These are phyloP conservation scores for Nerophis lumbriciformis DNA, from an alignment of 2,113 vertebrate genomes.

Conservation along the genomic window DNA sequence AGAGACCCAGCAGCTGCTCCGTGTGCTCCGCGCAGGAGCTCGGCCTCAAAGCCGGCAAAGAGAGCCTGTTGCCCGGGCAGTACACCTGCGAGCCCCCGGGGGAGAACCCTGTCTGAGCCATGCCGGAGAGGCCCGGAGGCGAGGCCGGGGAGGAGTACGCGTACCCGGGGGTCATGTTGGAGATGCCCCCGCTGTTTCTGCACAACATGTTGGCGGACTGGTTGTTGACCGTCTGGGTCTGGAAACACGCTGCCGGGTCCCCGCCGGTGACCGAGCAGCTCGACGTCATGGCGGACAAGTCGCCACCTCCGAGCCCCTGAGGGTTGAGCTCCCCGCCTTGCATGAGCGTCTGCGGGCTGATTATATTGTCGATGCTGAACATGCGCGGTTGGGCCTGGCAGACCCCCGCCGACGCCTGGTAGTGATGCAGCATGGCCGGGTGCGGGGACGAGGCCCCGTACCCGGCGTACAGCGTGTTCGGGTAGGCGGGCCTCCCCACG, in stretches of 20 bases:
- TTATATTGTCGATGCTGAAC: slow-evolving; percentile 94
- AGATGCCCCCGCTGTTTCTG: slow-evolving; percentile 61
- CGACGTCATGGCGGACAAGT: slow-evolving; percentile 67
- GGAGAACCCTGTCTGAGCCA: slow-evolving; percentile 74
- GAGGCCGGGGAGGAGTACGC: slow-evolving; percentile 75
- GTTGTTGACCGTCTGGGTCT: slow-evolving; percentile 73
- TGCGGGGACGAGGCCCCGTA: slow-evolving; percentile 67
- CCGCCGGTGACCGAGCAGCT: slow-evolving; percentile 68
- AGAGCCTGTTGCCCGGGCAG: slow-evolving; percentile 73
- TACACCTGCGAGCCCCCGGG: slow-evolving; percentile 79
- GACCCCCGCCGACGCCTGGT: slow-evolving; percentile 68
- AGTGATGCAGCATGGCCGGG: slow-evolving; percentile 76
- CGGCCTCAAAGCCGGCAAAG: slow-evolving; percentile 69
- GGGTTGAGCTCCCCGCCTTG: slow-evolving; percentile 69
- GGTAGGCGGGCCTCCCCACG: slow-evolving; percentile 68
- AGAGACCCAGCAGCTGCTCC: slow-evolving; percentile 82
- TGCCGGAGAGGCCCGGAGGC: slow-evolving; percentile 73
- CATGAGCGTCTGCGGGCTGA: slow-evolving; percentile 79
- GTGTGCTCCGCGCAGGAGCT: slow-evolving; percentile 77
- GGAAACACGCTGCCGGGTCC: slow-evolving; percentile 76
- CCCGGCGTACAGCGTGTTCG: slow-evolving; percentile 70
- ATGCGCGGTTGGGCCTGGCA: slow-evolving; percentile 77
- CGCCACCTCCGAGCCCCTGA: slow-evolving; percentile 66
- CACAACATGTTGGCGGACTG: slow-evolving; percentile 62
- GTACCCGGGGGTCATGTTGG: slow-evolving; percentile 64